These are phyloP conservation scores for Lymantria dispar DNA, from an alignment of 2,888 invertebrate species.

Conservation along the genomic window DNA sequence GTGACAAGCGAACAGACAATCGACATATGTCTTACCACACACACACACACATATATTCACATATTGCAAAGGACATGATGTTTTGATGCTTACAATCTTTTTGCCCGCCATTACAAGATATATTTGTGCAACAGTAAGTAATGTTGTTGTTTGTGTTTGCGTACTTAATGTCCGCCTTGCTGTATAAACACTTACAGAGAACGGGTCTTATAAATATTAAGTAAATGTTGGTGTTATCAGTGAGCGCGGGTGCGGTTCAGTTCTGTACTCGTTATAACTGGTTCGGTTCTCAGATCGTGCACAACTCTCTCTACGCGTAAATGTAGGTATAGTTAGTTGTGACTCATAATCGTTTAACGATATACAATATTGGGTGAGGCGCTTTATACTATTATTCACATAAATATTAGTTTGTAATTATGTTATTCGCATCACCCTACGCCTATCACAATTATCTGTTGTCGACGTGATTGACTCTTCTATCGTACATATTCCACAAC, in stretches of 20 bases:
- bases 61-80: no score
- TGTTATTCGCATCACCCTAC: no score
- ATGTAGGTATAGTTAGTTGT: constrained; percentile 1
- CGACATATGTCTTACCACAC: no score
- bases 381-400: background rate
- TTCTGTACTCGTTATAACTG: constrained; percentile 1
- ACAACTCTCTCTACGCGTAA: constrained; percentile 11
- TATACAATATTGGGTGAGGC: constrained; percentile 13
- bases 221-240: constrained; percentile 3
- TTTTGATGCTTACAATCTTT: no score
- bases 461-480: no score
- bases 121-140: background rate
- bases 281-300: constrained; percentile 30
- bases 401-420: background rate
- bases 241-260: background rate
- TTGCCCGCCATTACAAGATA: background rate
- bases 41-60: no score
- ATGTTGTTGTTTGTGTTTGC: background rate
- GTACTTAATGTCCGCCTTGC: constrained; percentile 2
- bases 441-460: no score
- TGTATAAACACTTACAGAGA: constrained; percentile 8
- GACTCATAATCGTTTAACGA: constrained; percentile 14
- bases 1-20: no score
- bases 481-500: no score
- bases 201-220: constrained; percentile 17